These are phyloP conservation scores for Clarias macrocephalus DNA, from an alignment of 2,113 vertebrate genomes.

Conservation along the genomic window DNA sequence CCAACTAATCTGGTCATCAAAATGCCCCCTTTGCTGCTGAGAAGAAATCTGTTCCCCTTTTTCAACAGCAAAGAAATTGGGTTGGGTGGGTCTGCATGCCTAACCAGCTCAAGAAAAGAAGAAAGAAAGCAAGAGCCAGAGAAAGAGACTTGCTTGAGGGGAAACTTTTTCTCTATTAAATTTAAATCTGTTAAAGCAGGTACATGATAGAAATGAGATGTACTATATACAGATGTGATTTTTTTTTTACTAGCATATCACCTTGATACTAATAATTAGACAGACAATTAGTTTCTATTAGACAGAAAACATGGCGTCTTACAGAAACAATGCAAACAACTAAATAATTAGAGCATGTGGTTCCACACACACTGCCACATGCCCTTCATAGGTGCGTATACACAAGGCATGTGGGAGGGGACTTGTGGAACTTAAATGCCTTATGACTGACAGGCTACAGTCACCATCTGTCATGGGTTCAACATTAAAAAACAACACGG, in stretches of 20 bases:
- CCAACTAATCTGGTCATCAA: conserved; percentile 70
- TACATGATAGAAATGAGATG: not conserved
- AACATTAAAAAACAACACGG: conserved; percentile 35
- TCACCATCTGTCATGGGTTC: conserved; percentile 67
- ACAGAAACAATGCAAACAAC: not conserved
- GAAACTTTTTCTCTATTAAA: not conserved
- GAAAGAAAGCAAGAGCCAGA: conserved; percentile 5
- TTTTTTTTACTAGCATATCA: not conserved
- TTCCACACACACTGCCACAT: conserved; percentile 19
- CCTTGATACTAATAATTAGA: not conserved
- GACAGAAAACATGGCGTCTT: not conserved
- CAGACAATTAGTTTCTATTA: not conserved
- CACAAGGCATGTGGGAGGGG: conserved; percentile 33
- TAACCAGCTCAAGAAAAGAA: conserved; percentile 40
- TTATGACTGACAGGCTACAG: conserved; percentile 60
- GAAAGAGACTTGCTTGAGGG: not conserved
- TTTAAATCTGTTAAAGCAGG: not conserved
- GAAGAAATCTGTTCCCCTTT: conserved; percentile 57
- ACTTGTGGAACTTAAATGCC: conserved; percentile 25
- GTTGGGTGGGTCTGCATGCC: conserved; percentile 50
- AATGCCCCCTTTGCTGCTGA: conserved; percentile 61
- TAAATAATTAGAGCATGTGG: conserved; percentile 30
- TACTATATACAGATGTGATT: not conserved
- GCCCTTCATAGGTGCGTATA: conserved; percentile 33
- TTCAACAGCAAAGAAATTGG: conserved; percentile 39